Base-by-base conservation (phyloP, 2,113 vertebrate species). In the Pleuronectes platessa region DNA sequence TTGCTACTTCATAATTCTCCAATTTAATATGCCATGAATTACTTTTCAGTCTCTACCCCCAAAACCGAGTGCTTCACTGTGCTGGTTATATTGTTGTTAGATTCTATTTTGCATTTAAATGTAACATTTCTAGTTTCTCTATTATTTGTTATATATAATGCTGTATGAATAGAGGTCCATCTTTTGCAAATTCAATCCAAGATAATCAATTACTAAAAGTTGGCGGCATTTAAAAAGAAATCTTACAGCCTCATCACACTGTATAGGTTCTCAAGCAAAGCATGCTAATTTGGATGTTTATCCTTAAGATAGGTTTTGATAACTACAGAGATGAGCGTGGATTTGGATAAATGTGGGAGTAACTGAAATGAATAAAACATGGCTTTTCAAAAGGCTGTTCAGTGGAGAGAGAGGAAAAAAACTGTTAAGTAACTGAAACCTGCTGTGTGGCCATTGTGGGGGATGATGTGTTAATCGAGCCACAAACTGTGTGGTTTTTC, bases 391-490 rank as follows among this genome's bases (percentile, higher is more conserved):
- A 91, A 82, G 82, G 79, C 82, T 86, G 73, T 76, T 84, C n/a
- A 54, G 45, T 35, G 74, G 63, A 77, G 68, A 56, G 70, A 40
- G 73, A 70, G 75, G 69, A 45, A 81, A 51, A 56, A 42, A 8
- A 47, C 67, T 74, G 85, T 90, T 92, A 89, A 83, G 90, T 86
- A 93, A 93, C 83, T 83, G 77, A 90, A 92, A 83, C 89, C 89
- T 87, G 84, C 90, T 92, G 92, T 79, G 88, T 86, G 87, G 89
- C 87, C 78, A 87, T 90, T 92, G 91, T 93, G 84, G 87, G 80
- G 89, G 81, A 84, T 91, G 89, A 90, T 90, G 93, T 94, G 92
- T 93, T 94, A 94, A 94, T 94, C 82, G 83, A 92, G 88, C 83
- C 85, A 88, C 91, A 89, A 90, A 89, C 92, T 82, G 89, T 86